These are phyloP conservation scores for Drosophila nigricruria DNA, from an alignment of 2,888 invertebrate species.

Conservation along the genomic window DNA sequence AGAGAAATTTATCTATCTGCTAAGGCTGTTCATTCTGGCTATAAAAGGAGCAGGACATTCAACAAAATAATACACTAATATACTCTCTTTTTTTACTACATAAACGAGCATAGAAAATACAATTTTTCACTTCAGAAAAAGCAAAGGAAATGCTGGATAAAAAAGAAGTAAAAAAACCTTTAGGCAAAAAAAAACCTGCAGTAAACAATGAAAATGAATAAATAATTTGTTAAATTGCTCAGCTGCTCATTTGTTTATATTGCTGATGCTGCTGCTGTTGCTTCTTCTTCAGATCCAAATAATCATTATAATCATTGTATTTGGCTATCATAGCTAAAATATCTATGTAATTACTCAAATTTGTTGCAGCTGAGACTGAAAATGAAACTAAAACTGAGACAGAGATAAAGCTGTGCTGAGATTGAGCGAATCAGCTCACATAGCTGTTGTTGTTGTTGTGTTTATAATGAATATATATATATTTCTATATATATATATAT, in stretches of 20 bases:
- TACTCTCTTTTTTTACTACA: background rate
- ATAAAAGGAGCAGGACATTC: background rate
- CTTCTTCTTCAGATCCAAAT: background rate
- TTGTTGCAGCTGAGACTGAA: slow-evolving; percentile 22
- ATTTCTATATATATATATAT: slow-evolving; percentile 22
- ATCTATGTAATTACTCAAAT: slow-evolving; percentile 37
- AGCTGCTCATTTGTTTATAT: slow-evolving; percentile 33
- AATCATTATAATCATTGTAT: slow-evolving; percentile 31
- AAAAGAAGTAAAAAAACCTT: slow-evolving; percentile 5
- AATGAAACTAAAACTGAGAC: slow-evolving; percentile 1
- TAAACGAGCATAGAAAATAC: background rate
- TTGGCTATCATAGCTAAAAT: slow-evolving; percentile 18
- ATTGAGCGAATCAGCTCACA: slow-evolving; percentile 19
- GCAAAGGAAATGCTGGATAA: slow-evolving; percentile 7
- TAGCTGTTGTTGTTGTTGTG: background rate
- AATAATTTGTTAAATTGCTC: slow-evolving; percentile 62
- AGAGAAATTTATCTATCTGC: too few species aligned
- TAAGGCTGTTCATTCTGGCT: too few species aligned
- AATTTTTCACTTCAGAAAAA: slow-evolving; percentile 24
- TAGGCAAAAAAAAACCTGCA: slow-evolving; percentile 8
- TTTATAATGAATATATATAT: slow-evolving; percentile 48
- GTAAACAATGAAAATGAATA: slow-evolving; percentile 65
- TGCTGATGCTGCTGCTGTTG: background rate
- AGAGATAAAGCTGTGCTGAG: slow-evolving; percentile 3
- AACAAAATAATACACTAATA: background rate